These are phyloP conservation scores for Amphilophus citrinellus DNA, from an alignment of 2,113 vertebrate genomes.

Conservation along the genomic window DNA sequence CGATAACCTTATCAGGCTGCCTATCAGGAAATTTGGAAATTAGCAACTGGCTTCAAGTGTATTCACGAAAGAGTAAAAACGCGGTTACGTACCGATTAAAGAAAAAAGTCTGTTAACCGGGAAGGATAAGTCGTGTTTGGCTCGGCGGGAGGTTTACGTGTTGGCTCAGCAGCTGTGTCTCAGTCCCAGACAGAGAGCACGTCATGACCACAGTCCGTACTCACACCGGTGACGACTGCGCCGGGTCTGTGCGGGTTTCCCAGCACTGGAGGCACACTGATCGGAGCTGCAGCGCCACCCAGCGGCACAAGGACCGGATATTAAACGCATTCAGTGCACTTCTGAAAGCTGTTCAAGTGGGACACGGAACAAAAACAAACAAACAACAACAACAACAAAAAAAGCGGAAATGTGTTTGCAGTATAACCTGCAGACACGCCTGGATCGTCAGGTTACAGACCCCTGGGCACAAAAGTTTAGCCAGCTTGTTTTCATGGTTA, in stretches of 20 bases:
- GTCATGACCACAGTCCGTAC: constrained; percentile 22
- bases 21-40: neutral
- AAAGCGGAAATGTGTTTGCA: too few species aligned
- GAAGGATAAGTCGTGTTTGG: neutral
- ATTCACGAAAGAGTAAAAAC: rapidly evolving
- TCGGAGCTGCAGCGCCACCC: constrained; percentile 22
- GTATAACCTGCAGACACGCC: too few species aligned
- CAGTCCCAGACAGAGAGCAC: constrained; percentile 17
- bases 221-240: neutral
- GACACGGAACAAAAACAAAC: neutral
- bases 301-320: neutral
- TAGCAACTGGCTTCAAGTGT: neutral
- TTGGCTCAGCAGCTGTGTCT: neutral
- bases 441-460: too few species aligned
- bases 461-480: too few species aligned
- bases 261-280: neutral
- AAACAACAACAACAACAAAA: too few species aligned
- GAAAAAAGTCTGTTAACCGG: neutral
- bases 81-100: constrained; percentile 34
- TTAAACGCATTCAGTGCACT: neutral
- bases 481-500: too few species aligned
- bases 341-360: neutral
- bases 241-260: constrained; percentile 19
- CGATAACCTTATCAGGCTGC: neutral
- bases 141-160: neutral